phyloP scores from a whole-genome alignment of 2,113 vertebrate genomes.

The Bos taurus region ARS-UCD2.0 NC_037335.1:58831501-58832000 shows the following conservation, averaged over 20 bases:
- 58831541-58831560: neutral
- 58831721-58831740: neutral
- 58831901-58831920: neutral
- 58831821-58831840: neutral
- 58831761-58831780: neutral
- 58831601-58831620: neutral
- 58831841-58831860: neutral
- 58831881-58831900: neutral
- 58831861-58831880: neutral
- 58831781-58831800: neutral
- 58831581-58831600: neutral
- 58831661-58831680: neutral
- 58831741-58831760: neutral
- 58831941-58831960: neutral
- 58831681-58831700: neutral
- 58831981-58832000: neutral
- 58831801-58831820: neutral
- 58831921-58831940: neutral
- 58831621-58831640: neutral
- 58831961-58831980: neutral
- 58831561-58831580: neutral
- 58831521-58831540: neutral
- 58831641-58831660: neutral
- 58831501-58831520: neutral
- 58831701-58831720: neutral